phyloP scores from a whole-genome alignment of 1,140 invertebrate genomes.

The Nymphalis io region DNA sequence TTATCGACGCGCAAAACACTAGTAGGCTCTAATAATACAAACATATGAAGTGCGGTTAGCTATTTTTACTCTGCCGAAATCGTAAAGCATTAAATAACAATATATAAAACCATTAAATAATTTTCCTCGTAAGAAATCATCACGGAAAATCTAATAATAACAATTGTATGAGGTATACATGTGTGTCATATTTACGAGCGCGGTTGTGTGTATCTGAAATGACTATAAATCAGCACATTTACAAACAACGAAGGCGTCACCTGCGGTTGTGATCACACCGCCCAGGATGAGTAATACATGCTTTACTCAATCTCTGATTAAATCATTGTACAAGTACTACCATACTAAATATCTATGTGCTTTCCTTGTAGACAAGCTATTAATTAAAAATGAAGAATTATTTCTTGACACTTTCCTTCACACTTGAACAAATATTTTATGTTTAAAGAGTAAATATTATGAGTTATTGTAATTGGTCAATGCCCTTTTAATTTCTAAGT shows the following conservation, averaged over 20 bases:
- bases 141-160: constrained; percentile 9
- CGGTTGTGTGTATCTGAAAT: background rate
- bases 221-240: background rate
- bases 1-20: too few relatives aligned
- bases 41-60: too few relatives aligned
- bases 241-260: constrained; percentile 5
- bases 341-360: background rate
- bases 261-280: constrained; percentile 5
- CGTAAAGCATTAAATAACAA: too few relatives aligned
- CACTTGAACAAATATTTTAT: background rate
- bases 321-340: background rate
- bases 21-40: too few relatives aligned
- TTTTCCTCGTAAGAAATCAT: constrained; percentile 6
- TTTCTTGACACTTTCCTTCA: background rate
- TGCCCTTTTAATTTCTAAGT: background rate
- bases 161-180: background rate
- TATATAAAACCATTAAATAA: too few relatives aligned
- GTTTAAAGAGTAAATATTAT: background rate
- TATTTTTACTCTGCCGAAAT: too few relatives aligned
- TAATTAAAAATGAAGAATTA: background rate
- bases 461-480: background rate
- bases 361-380: background rate
- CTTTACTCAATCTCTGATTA: background rate
- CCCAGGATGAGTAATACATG: constrained; percentile 3
- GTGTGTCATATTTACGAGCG: background rate